Percentiles rank a stretch among this genome's conserved stretches.
Conservation (phyloP, 2,113 vertebrate species). For the Tetrax tetrax region DNA sequence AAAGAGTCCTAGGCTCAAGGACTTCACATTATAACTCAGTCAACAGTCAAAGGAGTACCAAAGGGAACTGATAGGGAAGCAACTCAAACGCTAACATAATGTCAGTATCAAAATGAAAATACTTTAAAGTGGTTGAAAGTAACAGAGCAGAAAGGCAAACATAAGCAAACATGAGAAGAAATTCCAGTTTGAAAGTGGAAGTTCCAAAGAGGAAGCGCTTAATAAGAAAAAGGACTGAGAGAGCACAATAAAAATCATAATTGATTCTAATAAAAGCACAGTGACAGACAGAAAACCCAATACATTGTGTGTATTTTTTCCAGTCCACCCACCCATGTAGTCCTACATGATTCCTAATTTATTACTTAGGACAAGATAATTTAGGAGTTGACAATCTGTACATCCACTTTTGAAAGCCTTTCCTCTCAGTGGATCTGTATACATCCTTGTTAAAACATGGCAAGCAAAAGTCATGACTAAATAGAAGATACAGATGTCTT, state of each 20-base stretch:
- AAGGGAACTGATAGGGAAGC: neutral
- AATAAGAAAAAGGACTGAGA: neutral
- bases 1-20: neutral
- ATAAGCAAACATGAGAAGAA: neutral
- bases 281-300: neutral
- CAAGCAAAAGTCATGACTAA: neutral
- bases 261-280: neutral
- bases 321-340: neutral
- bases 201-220: neutral
- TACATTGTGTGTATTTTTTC: neutral
- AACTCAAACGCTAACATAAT: neutral
- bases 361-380: neutral
- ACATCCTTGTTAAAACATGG: fast-evolving
- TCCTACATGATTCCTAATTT: neutral
- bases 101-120: neutral
- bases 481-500: neutral
- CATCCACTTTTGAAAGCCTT: neutral
- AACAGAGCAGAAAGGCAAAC: neutral
- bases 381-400: neutral
- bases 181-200: neutral
- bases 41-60: neutral
- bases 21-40: neutral
- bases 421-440: neutral
- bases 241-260: neutral
- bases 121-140: neutral